Evolutionary conservation across 2,113 vertebrate genomes (phyloP), one percentile per base, ranked within the genome.

Genomic region (Tyto alba): DNA sequence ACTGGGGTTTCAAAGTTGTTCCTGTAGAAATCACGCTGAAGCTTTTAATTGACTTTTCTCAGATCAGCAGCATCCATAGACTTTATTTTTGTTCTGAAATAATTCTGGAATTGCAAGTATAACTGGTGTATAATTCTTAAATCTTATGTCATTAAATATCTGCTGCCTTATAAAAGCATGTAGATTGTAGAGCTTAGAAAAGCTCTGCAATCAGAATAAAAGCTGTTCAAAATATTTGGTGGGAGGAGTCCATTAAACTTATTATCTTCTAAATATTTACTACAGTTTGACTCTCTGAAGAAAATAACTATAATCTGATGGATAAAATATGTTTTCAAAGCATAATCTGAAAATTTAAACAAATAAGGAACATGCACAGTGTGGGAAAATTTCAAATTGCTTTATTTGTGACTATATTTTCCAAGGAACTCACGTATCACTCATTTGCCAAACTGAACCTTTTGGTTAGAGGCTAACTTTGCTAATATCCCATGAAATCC

Each of bases 171-270:
- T 73, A 47, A 38, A 69, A 25, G 4, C 73, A 16, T 55, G 45
- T 22, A 41, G 36, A 32, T 73, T 60, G n/a, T 25, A 88, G 93
- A 84, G 8, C 78, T 84, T 62, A 56, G 34, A 80, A 89, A 88
- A 91, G 20, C n/a, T 90, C 29, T 89, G 7, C 75, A 68, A 53
- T 93, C 20, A 93, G 83, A 97, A 68, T 71, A 89, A 83, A 69
- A 48, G 19, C 48, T 80, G 34, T 96, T 92, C 47, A 90, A 73
- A 97, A 86, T 83, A 81, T 93, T 93, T 92, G 27, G 43, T 94
- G 34, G 59, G 57, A 94, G 22, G 59, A 81, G 71, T 67, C 34
- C 36, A 88, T 79, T 76, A 82, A 95, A 94, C 90, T 91, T 38
- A 78, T 64, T 94, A 38, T 85, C 69, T 77, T 77, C 48, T 90